Conservation (phyloP, 2,797 vertebrate species). For the Tarsius wallacei region DNA sequence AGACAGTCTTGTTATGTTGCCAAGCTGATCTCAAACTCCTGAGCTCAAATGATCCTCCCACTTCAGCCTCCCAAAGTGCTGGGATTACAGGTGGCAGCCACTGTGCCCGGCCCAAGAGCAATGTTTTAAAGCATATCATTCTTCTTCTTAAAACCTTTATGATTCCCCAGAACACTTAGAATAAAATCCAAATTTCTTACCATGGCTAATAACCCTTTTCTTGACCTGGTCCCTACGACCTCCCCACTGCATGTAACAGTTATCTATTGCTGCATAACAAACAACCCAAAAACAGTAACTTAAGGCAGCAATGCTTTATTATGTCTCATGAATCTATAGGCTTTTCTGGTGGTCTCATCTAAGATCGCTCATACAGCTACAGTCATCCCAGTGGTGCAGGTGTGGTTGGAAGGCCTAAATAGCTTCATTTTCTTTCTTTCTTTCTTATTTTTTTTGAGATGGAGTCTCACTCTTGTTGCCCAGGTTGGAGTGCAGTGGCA, state of each 20-base stretch:
- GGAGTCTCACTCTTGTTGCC: too few relatives aligned
- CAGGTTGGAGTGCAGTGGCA: too few relatives aligned
- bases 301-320: not conserved
- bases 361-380: not conserved
- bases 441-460: too few relatives aligned
- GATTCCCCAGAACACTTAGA: not conserved
- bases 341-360: not conserved
- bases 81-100: too few relatives aligned
- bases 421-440: too few relatives aligned
- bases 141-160: not conserved
- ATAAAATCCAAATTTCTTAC: not conserved
- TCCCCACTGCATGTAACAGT: not conserved
- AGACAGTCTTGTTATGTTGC: too few relatives aligned
- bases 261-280: not conserved
- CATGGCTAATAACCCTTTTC: not conserved
- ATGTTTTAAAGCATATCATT: not conserved
- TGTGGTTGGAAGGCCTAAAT: not conserved
- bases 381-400: not conserved
- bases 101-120: not conserved
- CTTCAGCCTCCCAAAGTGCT: too few relatives aligned
- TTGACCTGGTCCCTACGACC: not conserved
- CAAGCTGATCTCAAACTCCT: too few relatives aligned
- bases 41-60: too few relatives aligned
- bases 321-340: not conserved
- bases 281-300: not conserved